Evolutionary conservation across 2,113 vertebrate species (phyloP), one percentile per base, ranked within the genome.

Genomic region (Atrichornis clamosus): DNA sequence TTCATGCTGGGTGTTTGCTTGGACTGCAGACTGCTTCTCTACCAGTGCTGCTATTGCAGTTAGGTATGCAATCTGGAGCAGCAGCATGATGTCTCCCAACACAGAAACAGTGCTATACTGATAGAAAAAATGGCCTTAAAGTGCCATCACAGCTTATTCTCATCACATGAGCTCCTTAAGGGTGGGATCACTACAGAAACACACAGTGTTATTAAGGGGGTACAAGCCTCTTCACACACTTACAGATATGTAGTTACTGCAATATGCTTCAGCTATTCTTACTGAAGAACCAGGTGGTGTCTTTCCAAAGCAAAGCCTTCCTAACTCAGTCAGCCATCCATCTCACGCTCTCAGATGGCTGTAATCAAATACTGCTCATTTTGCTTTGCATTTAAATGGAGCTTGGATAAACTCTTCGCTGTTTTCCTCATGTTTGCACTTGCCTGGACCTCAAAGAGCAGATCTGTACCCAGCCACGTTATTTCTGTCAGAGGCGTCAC

Each of bases 221-320:
- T 60, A 81, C 42, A 77, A 83, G 78, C 67, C 55, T 90, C 68
- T 80, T 76, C 55, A 59, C 83, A 73, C 83, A 33, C 72, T 93
- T 35, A 55, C 63, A 84, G 68, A 79, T 88, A 35, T 24, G 39
- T 14, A 80, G 72, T 42, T 44, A 50, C 47, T 58, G 60, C 90
- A 96, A 67, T 65, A 88, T 79, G 82, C 67, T 95, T 24, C 52
- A 80, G 78, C 72, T 88, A 90, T 77, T 86, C 82, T 93, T 53
- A 64, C 47, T 77, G 56, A 70, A 80, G 56, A 94, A 82, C 76
- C 75, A 90, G 79, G 75, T 90, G 72, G 90, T 89, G 44, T 63
- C 95, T 93, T 93, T 50, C 73, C 64, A 63, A 84, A 62, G 79
- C 69, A 81, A 90, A 92, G 47, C 68, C 49, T n/a, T 84, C 73